A percentile compares a stretch with the other conserved stretches of the same genome.
Conservation (phyloP, 2,113 vertebrate genomes). For the Tamias sibiricus region DNA sequence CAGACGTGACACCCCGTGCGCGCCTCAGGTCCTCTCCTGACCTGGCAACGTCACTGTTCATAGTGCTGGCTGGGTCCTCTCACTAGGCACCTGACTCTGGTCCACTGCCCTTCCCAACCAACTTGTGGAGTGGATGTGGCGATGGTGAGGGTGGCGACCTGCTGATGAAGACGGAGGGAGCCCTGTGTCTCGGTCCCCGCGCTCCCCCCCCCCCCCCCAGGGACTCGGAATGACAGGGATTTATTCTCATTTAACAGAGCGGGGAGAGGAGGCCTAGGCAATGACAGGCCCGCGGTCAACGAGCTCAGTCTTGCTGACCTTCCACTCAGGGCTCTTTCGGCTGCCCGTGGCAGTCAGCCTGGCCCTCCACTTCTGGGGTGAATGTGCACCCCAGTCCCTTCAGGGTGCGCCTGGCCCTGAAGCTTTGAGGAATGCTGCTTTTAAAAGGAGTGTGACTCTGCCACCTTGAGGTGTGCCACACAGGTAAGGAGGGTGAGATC, state of each 20-base stretch:
- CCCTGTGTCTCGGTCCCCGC: accelerated
- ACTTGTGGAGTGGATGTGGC: neutral
- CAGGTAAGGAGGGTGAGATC: neutral
- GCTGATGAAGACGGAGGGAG: neutral
- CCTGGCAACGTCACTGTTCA: too few relatives aligned
- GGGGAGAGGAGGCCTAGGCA: neutral
- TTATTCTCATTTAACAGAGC: neutral
- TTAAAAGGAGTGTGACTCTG: neutral
- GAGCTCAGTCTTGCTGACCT: neutral
- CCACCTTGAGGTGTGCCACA: too few relatives aligned
- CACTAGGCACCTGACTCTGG: neutral
- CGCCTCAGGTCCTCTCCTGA: neutral
- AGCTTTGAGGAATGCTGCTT: neutral
- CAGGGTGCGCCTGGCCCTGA: neutral
- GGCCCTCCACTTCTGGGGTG: neutral
- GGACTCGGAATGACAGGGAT: neutral
- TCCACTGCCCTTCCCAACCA: neutral
- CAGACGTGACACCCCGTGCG: neutral
- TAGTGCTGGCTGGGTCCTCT: too few relatives aligned
- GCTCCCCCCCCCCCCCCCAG: accelerated
- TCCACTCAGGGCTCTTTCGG: neutral
- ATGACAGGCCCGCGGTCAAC: neutral
- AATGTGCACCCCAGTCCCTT: neutral
- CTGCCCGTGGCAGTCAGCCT: neutral
- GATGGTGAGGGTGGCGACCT: neutral